Percentiles rank a stretch among this genome's conserved stretches.
phyloP scores from a whole-genome alignment of 2,113 vertebrate genomes.

The Atlantisia rogersi region DNA sequence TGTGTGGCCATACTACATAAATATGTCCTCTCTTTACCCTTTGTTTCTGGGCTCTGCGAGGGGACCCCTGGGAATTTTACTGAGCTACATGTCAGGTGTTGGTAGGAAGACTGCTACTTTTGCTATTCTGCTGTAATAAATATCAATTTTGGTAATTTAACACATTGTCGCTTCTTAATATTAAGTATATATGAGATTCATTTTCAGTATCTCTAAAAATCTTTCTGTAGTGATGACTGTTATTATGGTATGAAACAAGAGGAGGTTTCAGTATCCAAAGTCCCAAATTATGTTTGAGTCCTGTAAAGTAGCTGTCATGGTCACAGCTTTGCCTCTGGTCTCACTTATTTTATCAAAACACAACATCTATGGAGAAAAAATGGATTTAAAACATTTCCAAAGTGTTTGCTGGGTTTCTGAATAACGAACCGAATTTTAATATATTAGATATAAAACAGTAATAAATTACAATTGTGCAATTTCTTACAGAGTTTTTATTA shows the following conservation, averaged over 20 bases:
- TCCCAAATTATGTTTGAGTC: neutral
- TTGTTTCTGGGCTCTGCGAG: neutral
- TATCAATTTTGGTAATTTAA: neutral
- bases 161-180: neutral
- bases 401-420: slow-evolving; percentile 7
- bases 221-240: neutral
- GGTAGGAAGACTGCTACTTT: neutral
- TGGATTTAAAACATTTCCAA: neutral
- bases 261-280: neutral
- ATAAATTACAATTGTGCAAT: slow-evolving; percentile 63
- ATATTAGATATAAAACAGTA: slow-evolving; percentile 64
- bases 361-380: neutral
- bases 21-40: neutral
- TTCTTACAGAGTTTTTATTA: slow-evolving; percentile 74
- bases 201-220: neutral
- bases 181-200: neutral
- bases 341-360: neutral
- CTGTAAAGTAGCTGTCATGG: neutral
- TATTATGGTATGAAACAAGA: neutral
- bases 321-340: neutral
- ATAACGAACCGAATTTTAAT: slow-evolving; percentile 35
- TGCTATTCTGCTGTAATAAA: neutral
- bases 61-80: neutral
- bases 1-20: neutral
- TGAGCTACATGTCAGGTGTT: neutral